Conservation (phyloP, 1,140 invertebrate genomes). For the Caenorhabditis brenneri region DNA sequence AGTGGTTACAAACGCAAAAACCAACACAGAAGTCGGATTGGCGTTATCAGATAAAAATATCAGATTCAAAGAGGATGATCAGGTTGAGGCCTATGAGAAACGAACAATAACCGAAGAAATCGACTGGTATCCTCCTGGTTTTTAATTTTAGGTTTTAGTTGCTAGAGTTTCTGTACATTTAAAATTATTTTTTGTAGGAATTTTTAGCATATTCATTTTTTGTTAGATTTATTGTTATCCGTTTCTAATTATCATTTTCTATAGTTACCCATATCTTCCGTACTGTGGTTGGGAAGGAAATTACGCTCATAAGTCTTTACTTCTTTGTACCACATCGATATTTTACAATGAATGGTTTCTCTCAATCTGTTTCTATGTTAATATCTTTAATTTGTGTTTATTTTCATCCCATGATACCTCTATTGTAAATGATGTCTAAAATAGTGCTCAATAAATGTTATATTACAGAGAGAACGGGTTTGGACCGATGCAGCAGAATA, state of each 20-base stretch:
- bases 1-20: constrained; percentile 60
- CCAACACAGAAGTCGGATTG: constrained; percentile 66
- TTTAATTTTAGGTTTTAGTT: constrained; percentile 52
- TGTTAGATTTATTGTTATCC: background rate
- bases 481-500: background rate
- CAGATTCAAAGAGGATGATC: constrained; percentile 65
- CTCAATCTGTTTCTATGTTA: background rate
- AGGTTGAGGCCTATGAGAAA: constrained; percentile 64
- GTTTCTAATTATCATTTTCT: background rate
- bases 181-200: background rate
- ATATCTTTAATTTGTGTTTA: too few species aligned
- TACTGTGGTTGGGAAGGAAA: background rate
- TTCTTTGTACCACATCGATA: too few species aligned
- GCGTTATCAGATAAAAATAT: constrained; percentile 63
- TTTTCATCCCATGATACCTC: too few species aligned
- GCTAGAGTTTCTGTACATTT: background rate
- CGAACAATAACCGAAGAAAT: constrained; percentile 56
- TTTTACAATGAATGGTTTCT: too few species aligned
- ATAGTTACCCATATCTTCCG: background rate
- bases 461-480: background rate
- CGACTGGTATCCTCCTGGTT: constrained; percentile 67
- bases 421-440: too few species aligned
- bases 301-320: background rate
- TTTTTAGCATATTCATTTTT: background rate
- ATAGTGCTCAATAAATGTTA: too few species aligned